Base-by-base conservation (phyloP, 2,797 vertebrate species). In the Euthynnus affinis region DNA sequence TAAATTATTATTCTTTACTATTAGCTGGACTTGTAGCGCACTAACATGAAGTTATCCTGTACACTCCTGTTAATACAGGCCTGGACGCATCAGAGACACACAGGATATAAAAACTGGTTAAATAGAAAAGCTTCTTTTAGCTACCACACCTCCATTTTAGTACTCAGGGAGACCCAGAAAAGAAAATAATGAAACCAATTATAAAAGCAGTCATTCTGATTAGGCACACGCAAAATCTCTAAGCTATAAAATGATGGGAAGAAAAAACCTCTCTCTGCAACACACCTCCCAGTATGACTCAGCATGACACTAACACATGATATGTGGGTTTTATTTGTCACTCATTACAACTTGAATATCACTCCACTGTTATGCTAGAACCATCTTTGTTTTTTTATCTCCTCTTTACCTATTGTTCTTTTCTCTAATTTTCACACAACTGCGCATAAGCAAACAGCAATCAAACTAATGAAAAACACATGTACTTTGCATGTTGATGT, bases 261-360 rank as follows among this genome's bases (percentile, higher is more conserved):
- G 48, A 78, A 37, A 29, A n/a, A 17, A 10, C 8, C 34, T 5
- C 22, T 62, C 25, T 27, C 51, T 59, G 57, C 55, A 55, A 9
- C 74, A 55, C 46, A 66, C 46, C 58, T 52, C 58, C 37, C 32
- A 68, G n/a, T 23, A 25, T 69, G 76, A 74, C 68, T 76, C 72
- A 82, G 52, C 40, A 15, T 67, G 56, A 76, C 20, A 55, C 71
- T 55, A n/a, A 67, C 71, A 76, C 32, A 61, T 32, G 52, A 64
- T 51, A 65, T 58, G 83, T 80, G 62, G 75, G 76, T 60, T 67
- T 48, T 37, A 27, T 44, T 67, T 29, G 13, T 85, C 67, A 66
- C 68, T 62, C 48, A 63, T 71, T 63, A 77, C 55, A 57, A 46
- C 52, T 29, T 65, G 46, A 69, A 78, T 82, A 83, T 70, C 5